A percentile compares a stretch with the other conserved stretches of the same genome.
These are phyloP conservation scores for Decapterus maruadsi DNA, from an alignment of 2,797 vertebrate species.

Conservation along the genomic window DNA sequence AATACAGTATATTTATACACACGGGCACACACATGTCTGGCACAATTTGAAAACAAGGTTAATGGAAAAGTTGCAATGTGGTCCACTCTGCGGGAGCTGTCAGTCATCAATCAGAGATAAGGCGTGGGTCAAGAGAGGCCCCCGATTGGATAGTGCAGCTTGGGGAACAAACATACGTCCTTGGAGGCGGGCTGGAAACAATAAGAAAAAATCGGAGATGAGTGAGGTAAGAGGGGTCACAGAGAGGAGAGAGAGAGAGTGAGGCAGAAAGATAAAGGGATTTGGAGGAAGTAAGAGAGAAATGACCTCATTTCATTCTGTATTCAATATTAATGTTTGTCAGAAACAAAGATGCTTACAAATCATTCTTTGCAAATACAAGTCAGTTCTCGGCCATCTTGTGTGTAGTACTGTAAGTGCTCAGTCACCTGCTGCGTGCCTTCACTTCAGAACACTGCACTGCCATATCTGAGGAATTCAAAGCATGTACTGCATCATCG, in stretches of 20 bases:
- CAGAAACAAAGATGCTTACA: neutral
- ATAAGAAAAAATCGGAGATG: neutral
- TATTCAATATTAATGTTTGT: neutral
- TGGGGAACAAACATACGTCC: conserved; percentile 55
- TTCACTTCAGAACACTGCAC: no score
- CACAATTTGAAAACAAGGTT: conserved; percentile 64
- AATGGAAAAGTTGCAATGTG: conserved; percentile 71
- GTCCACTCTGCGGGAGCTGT: conserved; percentile 35
- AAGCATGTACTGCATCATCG: neutral
- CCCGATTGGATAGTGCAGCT: conserved; percentile 42
- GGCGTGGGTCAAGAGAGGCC: conserved; percentile 55
- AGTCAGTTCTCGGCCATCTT: neutral
- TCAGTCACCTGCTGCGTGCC: no score
- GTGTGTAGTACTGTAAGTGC: no score
- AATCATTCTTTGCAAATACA: neutral
- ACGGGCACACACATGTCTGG: neutral
- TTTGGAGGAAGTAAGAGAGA: neutral
- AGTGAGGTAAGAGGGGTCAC: neutral
- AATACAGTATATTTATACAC: neutral
- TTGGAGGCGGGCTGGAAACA: conserved; percentile 12
- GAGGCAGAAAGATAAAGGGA: neutral
- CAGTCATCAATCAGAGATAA: conserved; percentile 70
- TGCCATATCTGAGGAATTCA: neutral
- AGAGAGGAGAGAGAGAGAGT: neutral
- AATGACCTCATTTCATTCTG: conserved; percentile 1